phyloP scores from a whole-genome alignment of 2,113 vertebrate genomes.

The Actinemys pallida region DNA sequence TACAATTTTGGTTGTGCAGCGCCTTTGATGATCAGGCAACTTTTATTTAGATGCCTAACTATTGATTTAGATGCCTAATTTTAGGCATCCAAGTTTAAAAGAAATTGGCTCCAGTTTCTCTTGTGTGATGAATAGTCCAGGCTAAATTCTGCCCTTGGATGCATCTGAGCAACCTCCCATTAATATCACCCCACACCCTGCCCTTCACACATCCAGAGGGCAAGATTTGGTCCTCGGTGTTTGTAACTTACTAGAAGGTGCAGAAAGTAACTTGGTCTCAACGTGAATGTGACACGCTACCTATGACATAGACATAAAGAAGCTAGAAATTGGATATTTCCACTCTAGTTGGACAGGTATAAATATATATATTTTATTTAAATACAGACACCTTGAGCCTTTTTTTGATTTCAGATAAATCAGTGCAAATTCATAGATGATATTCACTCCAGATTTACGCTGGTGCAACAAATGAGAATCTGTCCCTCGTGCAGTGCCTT shows the following conservation, averaged over 20 bases:
- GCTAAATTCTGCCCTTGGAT: not conserved
- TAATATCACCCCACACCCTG: not conserved
- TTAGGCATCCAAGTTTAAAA: not conserved
- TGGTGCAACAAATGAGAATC: not conserved
- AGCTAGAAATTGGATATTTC: not conserved
- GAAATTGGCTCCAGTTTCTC: not conserved
- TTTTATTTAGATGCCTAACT: not conserved
- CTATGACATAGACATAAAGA: not conserved
- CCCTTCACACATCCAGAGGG: not conserved
- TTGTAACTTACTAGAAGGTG: accelerated
- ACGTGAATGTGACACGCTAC: not conserved
- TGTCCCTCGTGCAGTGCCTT: not conserved
- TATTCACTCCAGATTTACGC: not conserved
- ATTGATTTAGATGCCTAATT: not conserved
- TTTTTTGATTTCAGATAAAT: not conserved
- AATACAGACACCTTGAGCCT: not conserved
- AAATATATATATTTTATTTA: not conserved
- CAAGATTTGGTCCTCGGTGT: not conserved
- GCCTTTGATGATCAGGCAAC: not conserved
- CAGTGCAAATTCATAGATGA: not conserved
- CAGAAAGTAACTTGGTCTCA: not conserved
- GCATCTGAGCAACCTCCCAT: not conserved
- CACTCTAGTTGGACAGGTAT: not conserved
- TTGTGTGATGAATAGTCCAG: not conserved
- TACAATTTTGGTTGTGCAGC: not conserved